Conservation (phyloP, 1,140 invertebrate species). For the Caenorhabditis remanei region DNA sequence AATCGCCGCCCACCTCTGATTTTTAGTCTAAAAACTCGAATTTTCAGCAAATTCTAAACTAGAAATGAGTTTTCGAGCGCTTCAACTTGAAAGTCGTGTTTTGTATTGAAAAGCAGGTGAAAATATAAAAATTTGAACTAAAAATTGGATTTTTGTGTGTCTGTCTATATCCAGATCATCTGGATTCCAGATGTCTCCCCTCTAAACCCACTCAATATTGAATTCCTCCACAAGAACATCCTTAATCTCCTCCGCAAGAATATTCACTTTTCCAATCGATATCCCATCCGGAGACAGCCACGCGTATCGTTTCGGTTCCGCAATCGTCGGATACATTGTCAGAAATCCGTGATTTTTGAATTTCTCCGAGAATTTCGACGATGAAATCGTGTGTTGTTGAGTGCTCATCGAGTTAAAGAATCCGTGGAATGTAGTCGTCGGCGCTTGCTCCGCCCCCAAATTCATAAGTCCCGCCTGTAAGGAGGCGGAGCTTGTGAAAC, state of each 20-base stretch:
- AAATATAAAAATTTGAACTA: too few relatives aligned
- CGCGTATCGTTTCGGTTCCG: slow-evolving; percentile 36
- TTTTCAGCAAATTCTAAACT: too few relatives aligned
- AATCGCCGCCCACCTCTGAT: too few relatives aligned
- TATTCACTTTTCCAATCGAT: slow-evolving; percentile 31
- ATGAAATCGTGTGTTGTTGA: not conserved
- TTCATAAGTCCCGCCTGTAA: slow-evolving; percentile 17
- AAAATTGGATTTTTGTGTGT: too few relatives aligned
- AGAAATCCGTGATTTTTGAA: slow-evolving; percentile 49
- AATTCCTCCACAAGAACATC: slow-evolving; percentile 41
- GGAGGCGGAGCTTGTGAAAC: slow-evolving; percentile 25
- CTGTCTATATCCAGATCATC: not conserved
- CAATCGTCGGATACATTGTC: not conserved
- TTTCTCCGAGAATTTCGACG: slow-evolving; percentile 36
- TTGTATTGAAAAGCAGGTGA: too few relatives aligned
- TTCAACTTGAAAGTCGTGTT: too few relatives aligned
- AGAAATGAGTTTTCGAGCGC: too few relatives aligned
- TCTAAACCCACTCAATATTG: slow-evolving; percentile 26
- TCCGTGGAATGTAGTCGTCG: not conserved
- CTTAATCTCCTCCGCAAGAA: slow-evolving; percentile 8
- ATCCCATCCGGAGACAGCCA: slow-evolving; percentile 49
- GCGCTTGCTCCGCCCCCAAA: not conserved
- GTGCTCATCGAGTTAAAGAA: not conserved
- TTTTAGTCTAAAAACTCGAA: too few relatives aligned
- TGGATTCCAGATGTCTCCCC: not conserved